Conservation (phyloP, 2,888 invertebrate genomes). For the Cordilura impudica region DNA sequence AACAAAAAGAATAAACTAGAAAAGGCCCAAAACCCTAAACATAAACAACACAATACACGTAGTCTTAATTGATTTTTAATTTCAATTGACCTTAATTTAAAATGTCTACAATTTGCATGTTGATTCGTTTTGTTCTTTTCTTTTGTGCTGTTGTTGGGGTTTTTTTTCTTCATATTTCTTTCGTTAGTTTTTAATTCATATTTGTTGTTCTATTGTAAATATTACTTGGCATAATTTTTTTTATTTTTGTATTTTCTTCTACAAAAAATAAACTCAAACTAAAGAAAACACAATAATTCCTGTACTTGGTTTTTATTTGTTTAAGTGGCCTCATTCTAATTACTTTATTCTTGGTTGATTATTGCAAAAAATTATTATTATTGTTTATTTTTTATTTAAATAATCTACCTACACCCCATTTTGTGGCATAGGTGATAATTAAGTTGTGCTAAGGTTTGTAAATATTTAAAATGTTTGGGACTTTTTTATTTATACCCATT, state of each 20-base stretch:
- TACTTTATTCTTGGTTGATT: not conserved
- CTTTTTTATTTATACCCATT: not conserved
- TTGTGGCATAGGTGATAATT: no score
- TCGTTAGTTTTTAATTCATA: not conserved
- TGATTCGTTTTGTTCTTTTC: not conserved
- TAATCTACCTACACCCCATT: no score
- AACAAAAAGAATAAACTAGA: not conserved
- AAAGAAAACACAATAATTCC: constrained; percentile 11
- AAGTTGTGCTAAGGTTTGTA: no score
- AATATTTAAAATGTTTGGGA: no score
- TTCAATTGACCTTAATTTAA: constrained; percentile 59
- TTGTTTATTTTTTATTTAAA: no score
- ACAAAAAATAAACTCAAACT: not conserved
- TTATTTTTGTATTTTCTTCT: constrained; percentile 27
- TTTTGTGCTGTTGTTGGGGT: not conserved
- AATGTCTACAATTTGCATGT: constrained; percentile 41
- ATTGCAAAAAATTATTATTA: not conserved
- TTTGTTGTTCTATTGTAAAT: constrained; percentile 9
- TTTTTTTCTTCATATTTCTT: not conserved
- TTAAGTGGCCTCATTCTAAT: constrained; percentile 44
- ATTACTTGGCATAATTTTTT: constrained; percentile 31
- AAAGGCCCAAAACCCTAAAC: constrained; percentile 36
- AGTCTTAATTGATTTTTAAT: constrained; percentile 57
- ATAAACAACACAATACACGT: no score
- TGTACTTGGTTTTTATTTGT: constrained; percentile 31